Evolutionary conservation across 2,797 vertebrate genomes (phyloP), one percentile per base, ranked within the genome.

Genomic region (Gastrophryne carolinensis): DNA sequence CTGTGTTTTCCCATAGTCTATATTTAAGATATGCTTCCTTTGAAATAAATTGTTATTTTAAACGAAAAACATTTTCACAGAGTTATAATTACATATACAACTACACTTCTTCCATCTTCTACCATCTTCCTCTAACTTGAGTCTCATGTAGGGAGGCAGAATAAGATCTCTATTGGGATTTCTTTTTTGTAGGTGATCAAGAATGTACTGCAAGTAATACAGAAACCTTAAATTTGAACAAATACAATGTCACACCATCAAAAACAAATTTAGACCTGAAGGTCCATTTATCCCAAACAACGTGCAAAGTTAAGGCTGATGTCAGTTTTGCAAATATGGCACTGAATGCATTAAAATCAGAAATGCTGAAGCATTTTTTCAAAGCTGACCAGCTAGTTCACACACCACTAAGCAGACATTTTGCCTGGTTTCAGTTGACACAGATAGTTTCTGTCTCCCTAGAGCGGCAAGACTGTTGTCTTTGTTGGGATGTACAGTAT

Each of bases 31-130:
- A 35, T 15, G 21, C 39, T 17, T 41, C 54, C 4, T 32, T 29
- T 61, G 69, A 72, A 72, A 61, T 41, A 72, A 72, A 72, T 72
- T 15, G 49, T 23, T 47, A 61, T 60, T 69, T 32, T 66, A 19
- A 27, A 9, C 29, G 53, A 69, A 71, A 60, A 32, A 27, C 56
- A 71, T 71, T 61, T 61, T 62, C 58, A 57, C 56, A 26, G 29
- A 72, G 58, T 57, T 44, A 63, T 53, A 61, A 61, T 50, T 41
- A 44, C n/a, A 17, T 60, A 49, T 60, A 44, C 60, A 49, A 26
- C 69, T 27, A 49, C 44, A 47, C 21, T 61, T 71, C 26, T n/a
- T n/a, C n/a, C n/a, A n/a, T n/a, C n/a, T n/a, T n/a, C n/a, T n/a
- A n/a, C n/a, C 54, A 47, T 61, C 54, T 39, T 53, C 47, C 50